Percentiles rank a stretch among this genome's conserved stretches.
phyloP scores from a whole-genome alignment of 2,888 invertebrate species.

The Cephonodes hylas region DNA sequence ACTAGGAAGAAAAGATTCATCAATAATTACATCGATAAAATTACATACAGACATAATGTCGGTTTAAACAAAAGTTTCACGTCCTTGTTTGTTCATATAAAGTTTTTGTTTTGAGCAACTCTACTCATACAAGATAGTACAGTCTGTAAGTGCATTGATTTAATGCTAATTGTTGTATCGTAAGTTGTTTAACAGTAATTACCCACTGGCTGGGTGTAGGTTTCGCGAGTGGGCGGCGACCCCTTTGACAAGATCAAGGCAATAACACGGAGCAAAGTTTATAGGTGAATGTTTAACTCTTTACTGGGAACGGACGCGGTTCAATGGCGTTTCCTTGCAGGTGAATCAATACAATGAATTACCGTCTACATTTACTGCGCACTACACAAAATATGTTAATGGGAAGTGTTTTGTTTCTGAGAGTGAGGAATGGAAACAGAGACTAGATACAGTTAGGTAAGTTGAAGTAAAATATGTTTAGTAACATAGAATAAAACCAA shows the following conservation, averaged over 20 bases:
- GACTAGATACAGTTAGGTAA: no score
- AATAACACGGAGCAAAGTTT: slow-evolving; percentile 26
- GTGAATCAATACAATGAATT: slow-evolving; percentile 19
- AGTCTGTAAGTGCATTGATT: slow-evolving; percentile 20
- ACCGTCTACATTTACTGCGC: not conserved
- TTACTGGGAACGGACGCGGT: not conserved
- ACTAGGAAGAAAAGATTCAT: no score
- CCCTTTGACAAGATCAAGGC: slow-evolving; percentile 47
- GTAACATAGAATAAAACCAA: not conserved
- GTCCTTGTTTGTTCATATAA: no score
- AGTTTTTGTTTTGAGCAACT: no score
- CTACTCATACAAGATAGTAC: not conserved
- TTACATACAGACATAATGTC: no score
- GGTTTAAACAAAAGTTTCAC: no score
- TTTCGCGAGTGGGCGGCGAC: slow-evolving; percentile 37
- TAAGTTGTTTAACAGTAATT: slow-evolving; percentile 37
- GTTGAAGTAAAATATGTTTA: no score
- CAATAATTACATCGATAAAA: no score
- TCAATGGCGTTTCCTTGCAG: not conserved
- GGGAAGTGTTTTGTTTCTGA: no score
- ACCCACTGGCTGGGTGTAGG: slow-evolving; percentile 39
- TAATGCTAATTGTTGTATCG: slow-evolving; percentile 28
- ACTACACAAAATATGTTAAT: not conserved
- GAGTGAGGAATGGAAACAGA: no score
- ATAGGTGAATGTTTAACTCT: not conserved